A percentile compares a stretch with the other conserved stretches of the same genome.
Evolutionary conservation across 37 sponge, comb jelly and placozoan genomes (phyloP).

Genomic region (Aplysina aerophoba): DNA sequence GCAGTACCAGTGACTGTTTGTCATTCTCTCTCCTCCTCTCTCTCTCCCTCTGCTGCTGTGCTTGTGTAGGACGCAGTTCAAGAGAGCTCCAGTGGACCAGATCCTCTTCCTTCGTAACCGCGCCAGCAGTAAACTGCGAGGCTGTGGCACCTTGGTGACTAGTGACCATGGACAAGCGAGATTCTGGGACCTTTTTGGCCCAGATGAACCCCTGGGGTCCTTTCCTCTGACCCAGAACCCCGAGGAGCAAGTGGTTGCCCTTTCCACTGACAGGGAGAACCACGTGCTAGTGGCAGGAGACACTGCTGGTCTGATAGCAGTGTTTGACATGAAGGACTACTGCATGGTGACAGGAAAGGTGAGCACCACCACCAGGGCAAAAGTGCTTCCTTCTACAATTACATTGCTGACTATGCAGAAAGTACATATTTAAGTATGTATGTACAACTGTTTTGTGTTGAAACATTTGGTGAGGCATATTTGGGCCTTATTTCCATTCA

Average conservation of each 20-base stretch:
- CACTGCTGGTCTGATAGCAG: slow-evolving; percentile 78
- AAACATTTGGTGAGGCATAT: too few relatives aligned
- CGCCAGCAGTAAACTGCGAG: slow-evolving; percentile 39
- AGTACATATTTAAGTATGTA: too few relatives aligned
- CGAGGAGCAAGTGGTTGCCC: slow-evolving; percentile 83
- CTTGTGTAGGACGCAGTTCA: slow-evolving; percentile 13
- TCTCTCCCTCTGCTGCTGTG: too few relatives aligned
- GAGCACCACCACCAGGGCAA: not conserved
- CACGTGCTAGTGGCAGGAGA: slow-evolving; percentile 85
- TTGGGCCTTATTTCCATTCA: too few relatives aligned
- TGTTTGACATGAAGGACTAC: slow-evolving; percentile 80
- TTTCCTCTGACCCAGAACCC: slow-evolving; percentile 74
- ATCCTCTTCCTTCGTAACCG: slow-evolving; percentile 79
- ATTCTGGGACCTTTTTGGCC: slow-evolving; percentile 90
- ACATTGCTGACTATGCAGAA: too few relatives aligned
- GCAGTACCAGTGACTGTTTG: too few relatives aligned
- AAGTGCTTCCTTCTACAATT: too few relatives aligned
- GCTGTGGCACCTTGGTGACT: slow-evolving; percentile 65
- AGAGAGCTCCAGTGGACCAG: slow-evolving; percentile 80
- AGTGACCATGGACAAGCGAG: slow-evolving; percentile 83
- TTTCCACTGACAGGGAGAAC: slow-evolving; percentile 78
- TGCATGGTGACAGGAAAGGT: slow-evolving; percentile 26
- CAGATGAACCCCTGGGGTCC: slow-evolving; percentile 52
- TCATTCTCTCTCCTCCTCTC: too few relatives aligned
- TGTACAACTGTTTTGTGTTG: too few relatives aligned